phyloP scores from a whole-genome alignment of 2,797 vertebrate genomes.

The Anas bahamensis region DNA sequence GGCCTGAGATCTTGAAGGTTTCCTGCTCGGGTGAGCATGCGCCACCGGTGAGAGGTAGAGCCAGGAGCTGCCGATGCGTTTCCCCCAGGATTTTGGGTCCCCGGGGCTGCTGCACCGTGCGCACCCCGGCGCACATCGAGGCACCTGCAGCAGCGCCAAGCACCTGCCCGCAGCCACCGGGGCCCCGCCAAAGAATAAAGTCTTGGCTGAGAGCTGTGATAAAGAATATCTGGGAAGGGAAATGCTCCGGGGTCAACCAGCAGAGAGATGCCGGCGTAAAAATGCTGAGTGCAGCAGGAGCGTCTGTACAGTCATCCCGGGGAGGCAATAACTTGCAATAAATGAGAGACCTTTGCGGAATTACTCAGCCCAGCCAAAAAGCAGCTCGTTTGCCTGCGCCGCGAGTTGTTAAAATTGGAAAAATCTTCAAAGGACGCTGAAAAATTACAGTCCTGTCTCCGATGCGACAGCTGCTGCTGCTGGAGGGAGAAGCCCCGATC shows the following conservation, averaged over 20 bases:
- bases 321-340: background rate
- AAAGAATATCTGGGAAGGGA: background rate
- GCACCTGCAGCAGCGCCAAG: background rate
- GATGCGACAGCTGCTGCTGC: background rate
- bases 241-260: background rate
- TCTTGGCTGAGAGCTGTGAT: background rate
- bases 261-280: background rate
- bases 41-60: accelerated
- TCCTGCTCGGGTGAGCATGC: background rate
- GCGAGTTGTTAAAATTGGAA: background rate
- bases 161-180: background rate
- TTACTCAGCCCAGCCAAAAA: background rate
- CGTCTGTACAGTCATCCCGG: background rate
- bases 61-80: background rate
- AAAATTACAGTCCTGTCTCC: background rate
- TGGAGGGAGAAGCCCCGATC: background rate
- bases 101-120: accelerated
- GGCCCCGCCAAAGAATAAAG: background rate
- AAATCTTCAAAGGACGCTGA: background rate
- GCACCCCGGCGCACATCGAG: background rate
- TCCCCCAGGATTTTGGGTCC: background rate
- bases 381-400: background rate
- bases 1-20: background rate
- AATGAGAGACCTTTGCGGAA: background rate
- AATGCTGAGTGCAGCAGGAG: conserved; percentile 14